Percentiles rank a stretch among this genome's conserved stretches.
Evolutionary conservation across 2,113 vertebrate genomes (phyloP).

Genomic region (Rhea pennata): DNA sequence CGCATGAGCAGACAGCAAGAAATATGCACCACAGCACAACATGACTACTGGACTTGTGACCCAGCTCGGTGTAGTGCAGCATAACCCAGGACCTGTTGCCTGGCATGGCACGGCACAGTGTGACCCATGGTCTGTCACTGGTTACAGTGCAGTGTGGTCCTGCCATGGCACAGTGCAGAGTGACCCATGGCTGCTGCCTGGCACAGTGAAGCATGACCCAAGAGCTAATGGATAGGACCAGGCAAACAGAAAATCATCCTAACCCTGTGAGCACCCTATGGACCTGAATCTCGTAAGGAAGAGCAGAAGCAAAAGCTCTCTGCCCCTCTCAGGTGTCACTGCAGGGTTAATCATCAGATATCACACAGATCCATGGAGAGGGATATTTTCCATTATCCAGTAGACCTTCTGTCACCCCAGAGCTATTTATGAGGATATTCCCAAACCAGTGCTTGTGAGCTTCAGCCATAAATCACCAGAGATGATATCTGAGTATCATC

Average conservation of each 20-base stretch:
- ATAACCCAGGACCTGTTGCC: fast-evolving
- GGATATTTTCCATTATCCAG: conserved; percentile 63
- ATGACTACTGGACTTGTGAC: fast-evolving
- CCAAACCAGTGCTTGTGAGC: background rate
- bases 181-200: background rate
- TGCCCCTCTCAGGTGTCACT: background rate
- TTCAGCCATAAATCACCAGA: conserved; percentile 32
- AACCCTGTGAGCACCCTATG: fast-evolving
- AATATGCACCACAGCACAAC: background rate
- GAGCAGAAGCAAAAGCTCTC: background rate
- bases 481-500: conserved; percentile 55
- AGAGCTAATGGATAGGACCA: background rate
- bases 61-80: fast-evolving
- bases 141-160: background rate
- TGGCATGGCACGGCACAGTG: fast-evolving
- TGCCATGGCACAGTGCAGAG: background rate
- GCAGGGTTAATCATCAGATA: conserved; percentile 22
- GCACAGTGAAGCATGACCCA: fast-evolving
- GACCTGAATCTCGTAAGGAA: background rate
- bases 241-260: background rate
- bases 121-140: background rate
- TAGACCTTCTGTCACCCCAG: background rate
- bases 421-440: conserved; percentile 66
- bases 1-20: background rate
- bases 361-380: background rate